Evolutionary conservation across 2,888 invertebrate species (phyloP).

Genomic region (Pyrocoelia pectoralis): DNA sequence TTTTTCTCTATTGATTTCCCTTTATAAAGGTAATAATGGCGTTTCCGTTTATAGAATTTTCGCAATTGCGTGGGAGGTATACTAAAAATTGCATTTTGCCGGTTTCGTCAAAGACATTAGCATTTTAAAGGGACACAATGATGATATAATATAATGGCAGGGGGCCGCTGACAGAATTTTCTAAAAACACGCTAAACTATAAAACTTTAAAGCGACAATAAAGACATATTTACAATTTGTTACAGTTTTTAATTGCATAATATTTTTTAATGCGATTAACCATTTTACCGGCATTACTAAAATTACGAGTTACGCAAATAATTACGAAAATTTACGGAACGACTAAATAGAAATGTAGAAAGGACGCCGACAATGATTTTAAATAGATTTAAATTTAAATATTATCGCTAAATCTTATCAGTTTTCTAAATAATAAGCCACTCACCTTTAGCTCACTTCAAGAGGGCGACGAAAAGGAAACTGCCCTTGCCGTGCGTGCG

Average conservation of each 20-base stretch:
- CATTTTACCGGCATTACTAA: background rate
- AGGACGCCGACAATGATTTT: background rate
- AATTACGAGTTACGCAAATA: background rate
- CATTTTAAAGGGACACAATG: too few species aligned
- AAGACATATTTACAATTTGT: too few species aligned
- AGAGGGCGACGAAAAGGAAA: conserved; percentile 54
- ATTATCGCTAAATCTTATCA: conserved; percentile 20
- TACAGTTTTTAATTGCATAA: too few species aligned
- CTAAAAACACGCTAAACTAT: too few species aligned
- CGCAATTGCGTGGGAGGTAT: background rate
- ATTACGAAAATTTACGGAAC: background rate
- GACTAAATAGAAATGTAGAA: background rate
- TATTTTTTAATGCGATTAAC: too few species aligned
- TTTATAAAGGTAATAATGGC: background rate
- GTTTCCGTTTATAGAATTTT: background rate
- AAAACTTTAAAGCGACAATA: too few species aligned
- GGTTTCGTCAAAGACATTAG: background rate
- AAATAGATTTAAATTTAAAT: background rate
- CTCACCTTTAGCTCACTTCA: conserved; percentile 47
- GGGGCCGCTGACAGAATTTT: too few species aligned
- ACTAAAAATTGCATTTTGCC: conserved; percentile 7
- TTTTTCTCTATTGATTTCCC: conserved; percentile 18
- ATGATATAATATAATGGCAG: too few species aligned
- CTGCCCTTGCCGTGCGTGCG: conserved; percentile 49
- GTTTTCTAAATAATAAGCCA: conserved; percentile 23